Percentiles rank a stretch among this genome's conserved stretches.
phyloP scores from a whole-genome alignment of 1,140 invertebrate species.

The Zaprionus ornatus region DNA sequence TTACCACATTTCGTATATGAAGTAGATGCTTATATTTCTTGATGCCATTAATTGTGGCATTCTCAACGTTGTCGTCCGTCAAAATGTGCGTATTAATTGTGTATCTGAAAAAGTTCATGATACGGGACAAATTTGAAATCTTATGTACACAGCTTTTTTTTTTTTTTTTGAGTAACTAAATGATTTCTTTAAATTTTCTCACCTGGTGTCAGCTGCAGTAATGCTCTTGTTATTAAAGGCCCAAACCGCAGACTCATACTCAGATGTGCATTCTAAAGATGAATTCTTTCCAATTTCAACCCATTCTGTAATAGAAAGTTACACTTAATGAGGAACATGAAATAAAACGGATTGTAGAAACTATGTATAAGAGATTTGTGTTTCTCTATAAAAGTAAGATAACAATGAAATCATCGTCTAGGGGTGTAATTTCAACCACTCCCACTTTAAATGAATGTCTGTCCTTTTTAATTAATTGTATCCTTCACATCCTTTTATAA shows the following conservation, averaged over 20 bases:
- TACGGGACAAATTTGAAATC: not conserved
- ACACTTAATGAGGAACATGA: not conserved
- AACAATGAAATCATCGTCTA: not conserved
- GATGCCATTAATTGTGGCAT: slow-evolving; percentile 38
- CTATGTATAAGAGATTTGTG: too few relatives aligned
- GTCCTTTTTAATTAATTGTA: not conserved
- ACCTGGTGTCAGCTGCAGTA: slow-evolving; percentile 81
- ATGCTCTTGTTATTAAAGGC: slow-evolving; percentile 84
- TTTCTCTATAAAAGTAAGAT: too few relatives aligned
- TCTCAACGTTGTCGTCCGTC: slow-evolving; percentile 31
- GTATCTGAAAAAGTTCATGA: slow-evolving; percentile 39
- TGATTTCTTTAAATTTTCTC: not conserved
- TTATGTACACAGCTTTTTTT: too few relatives aligned
- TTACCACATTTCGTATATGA: slow-evolving; percentile 75
- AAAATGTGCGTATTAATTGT: slow-evolving; percentile 27
- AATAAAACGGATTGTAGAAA: too few relatives aligned
- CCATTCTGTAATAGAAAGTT: slow-evolving; percentile 47
- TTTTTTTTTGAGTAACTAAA: not conserved
- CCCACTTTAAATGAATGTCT: not conserved
- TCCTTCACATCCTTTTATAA: not conserved
- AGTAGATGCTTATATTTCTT: slow-evolving; percentile 61
- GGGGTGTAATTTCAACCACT: not conserved
- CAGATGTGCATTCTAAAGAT: slow-evolving; percentile 84
- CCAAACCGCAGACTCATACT: slow-evolving; percentile 83
- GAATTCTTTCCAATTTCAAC: slow-evolving; percentile 83